Base-by-base conservation (phyloP, 2,797 vertebrate genomes). In the Salmo trutta region DNA sequence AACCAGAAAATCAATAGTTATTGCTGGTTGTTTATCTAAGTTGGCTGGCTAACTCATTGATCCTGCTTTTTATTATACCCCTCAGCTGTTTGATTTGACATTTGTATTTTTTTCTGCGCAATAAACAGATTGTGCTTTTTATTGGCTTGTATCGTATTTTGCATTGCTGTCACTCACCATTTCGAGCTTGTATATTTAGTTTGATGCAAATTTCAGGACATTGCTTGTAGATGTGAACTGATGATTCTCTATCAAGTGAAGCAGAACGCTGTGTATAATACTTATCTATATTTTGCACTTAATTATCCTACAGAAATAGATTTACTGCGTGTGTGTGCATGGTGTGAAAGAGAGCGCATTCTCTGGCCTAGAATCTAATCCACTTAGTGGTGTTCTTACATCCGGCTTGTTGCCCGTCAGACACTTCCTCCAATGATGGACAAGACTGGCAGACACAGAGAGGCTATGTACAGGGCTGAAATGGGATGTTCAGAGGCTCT, bases 341-440 rank as follows among this genome's bases (percentile, higher is more conserved):
- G 70, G 21, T 69, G 17, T 33, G 17, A 31, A 24, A 15, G 56
- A 67, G 62, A 41, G 27, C 71, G 21, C 53, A 3, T 15, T 24
- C 59, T 53, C 19, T 65, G 56, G 56, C 66, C 36, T 66, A 10
- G 24, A 41, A 79, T 24, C 67, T 78, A 79, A 82, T 82, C 80
- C 76, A 70, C 41, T 75, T 77, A 70, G 65, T 65, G 64, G 53
- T 47, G 19, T 33, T 65, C 33, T 51, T 29, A 29, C 72, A 21
- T 15, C 14, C 21, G 29, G 24, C 47, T 76, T 52, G 1, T 64
- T 71, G 17, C 41, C 69, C 7, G 16, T 70, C 2, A 71, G n/a
- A 27, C 69, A 14, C 47, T 17, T 51, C 19, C 29, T 62, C 31
- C 72, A 21, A n/a, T 62, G 73, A 24, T 36, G n/a, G 5, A 73